Conservation (phyloP, 2,113 vertebrate species). For the Bucco capensis region DNA sequence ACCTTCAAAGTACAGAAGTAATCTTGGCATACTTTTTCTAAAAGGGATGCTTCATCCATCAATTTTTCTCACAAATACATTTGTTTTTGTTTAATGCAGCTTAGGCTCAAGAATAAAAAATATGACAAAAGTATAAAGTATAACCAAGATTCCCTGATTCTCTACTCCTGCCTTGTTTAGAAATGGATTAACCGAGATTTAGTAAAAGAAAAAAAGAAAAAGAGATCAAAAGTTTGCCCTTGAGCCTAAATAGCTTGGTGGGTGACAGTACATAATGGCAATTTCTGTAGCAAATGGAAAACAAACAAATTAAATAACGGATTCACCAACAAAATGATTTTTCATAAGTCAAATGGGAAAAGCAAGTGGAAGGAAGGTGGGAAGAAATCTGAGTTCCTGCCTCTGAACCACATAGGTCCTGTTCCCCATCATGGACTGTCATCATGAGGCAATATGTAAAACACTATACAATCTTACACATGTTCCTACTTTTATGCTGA, state of each 20-base stretch:
- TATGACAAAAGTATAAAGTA: not conserved
- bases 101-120: not conserved
- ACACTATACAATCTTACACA: not conserved
- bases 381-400: not conserved
- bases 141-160: not conserved
- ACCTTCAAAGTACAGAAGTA: not conserved
- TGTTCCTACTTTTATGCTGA: not conserved
- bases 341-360: not conserved
- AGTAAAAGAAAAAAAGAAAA: not conserved
- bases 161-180: not conserved
- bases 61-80: not conserved
- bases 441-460: not conserved
- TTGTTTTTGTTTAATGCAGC: constrained; percentile 6
- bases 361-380: not conserved
- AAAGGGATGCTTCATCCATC: not conserved
- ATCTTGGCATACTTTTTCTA: constrained; percentile 23
- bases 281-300: not conserved
- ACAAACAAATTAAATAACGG: not conserved
- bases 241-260: not conserved
- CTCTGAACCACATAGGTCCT: not conserved
- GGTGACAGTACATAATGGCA: not conserved
- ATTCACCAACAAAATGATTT: not conserved
- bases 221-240: not conserved
- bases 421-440: not conserved
- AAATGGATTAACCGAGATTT: not conserved